Percentiles rank a stretch among this genome's conserved stretches.
Conservation (phyloP, 1,140 invertebrate species). For the Nasonia giraulti region DNA sequence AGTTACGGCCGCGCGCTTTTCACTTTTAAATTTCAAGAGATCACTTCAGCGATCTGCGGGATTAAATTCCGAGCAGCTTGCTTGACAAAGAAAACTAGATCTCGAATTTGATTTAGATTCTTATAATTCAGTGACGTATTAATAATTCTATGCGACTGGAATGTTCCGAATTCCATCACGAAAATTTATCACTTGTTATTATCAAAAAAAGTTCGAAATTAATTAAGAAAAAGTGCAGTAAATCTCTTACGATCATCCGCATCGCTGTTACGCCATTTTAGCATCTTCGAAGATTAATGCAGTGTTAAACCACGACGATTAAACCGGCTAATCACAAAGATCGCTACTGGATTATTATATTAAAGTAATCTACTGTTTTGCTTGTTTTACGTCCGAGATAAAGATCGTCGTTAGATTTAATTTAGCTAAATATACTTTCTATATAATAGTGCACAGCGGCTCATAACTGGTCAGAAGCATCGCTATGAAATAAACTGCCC, state of each 20-base stretch:
- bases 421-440: background rate
- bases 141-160: too few relatives aligned
- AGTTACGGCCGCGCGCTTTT: background rate
- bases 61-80: background rate
- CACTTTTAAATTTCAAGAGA: constrained; percentile 13
- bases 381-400: background rate
- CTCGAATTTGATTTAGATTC: background rate
- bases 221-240: background rate
- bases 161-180: too few relatives aligned
- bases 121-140: background rate
- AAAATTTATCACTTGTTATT: too few relatives aligned
- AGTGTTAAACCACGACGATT: background rate
- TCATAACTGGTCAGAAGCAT: too few relatives aligned
- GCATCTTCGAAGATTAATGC: background rate
- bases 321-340: background rate
- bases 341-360: background rate
- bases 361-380: background rate
- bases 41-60: background rate
- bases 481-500: too few relatives aligned
- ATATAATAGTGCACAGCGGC: background rate
- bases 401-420: background rate
- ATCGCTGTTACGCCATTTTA: background rate
- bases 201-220: too few relatives aligned
- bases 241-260: background rate
- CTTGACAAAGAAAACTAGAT: background rate